Evolutionary conservation across 1,140 invertebrate genomes (phyloP).

Genomic region (Cyclargus thomasi): DNA sequence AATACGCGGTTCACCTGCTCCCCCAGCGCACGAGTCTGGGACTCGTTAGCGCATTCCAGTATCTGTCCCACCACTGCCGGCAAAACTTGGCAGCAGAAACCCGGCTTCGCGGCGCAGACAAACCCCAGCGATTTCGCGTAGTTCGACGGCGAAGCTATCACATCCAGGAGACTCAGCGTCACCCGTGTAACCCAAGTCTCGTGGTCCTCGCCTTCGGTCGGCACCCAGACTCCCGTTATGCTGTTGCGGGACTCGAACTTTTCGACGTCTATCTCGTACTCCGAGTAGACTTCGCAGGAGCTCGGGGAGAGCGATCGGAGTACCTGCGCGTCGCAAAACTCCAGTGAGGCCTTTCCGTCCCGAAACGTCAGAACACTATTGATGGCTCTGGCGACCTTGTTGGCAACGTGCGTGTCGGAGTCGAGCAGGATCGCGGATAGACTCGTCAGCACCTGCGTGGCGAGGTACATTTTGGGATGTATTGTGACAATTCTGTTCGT

Average conservation of each 20-base stretch:
- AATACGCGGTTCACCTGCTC: slow-evolving; percentile 56
- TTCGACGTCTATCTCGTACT: slow-evolving; percentile 31
- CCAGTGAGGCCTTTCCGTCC: slow-evolving; percentile 75
- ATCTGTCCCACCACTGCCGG: slow-evolving; percentile 54
- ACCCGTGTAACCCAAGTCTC: slow-evolving; percentile 35
- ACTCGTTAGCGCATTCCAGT: slow-evolving; percentile 41
- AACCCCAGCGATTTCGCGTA: slow-evolving; percentile 17
- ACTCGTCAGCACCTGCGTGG: slow-evolving; percentile 36
- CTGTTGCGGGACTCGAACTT: slow-evolving; percentile 28
- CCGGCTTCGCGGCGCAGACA: slow-evolving; percentile 25
- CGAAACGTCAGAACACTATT: slow-evolving; percentile 48
- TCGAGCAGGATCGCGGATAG: slow-evolving; percentile 60
- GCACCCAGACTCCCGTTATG: slow-evolving; percentile 31
- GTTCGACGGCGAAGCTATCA: slow-evolving; percentile 30
- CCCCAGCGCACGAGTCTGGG: slow-evolving; percentile 36
- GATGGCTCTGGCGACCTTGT: slow-evolving; percentile 63
- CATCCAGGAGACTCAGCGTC: slow-evolving; percentile 30
- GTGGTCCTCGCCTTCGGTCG: slow-evolving; percentile 29
- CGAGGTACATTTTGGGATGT: slow-evolving; percentile 50
- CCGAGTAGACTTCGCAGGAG: slow-evolving; percentile 25
- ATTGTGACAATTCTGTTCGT: slow-evolving; percentile 32
- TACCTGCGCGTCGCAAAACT: slow-evolving; percentile 40
- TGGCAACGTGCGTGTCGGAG: slow-evolving; percentile 68
- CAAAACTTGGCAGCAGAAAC: slow-evolving; percentile 47
- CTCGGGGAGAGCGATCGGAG: slow-evolving; percentile 44